Conservation (phyloP, 2,888 invertebrate genomes). For the Drosophila incognita region DNA sequence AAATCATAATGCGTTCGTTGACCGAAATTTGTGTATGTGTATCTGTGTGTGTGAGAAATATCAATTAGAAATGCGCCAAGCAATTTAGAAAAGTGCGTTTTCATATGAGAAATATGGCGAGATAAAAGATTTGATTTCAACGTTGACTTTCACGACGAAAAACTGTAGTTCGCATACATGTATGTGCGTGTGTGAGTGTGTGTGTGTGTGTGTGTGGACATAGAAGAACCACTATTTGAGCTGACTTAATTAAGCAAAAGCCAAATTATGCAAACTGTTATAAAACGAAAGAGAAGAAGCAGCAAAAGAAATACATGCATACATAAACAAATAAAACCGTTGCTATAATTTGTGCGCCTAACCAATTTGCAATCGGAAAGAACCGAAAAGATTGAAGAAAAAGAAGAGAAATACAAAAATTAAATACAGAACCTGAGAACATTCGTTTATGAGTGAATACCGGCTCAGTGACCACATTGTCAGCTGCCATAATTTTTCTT, state of each 20-base stretch:
- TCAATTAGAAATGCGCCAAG: slow-evolving; percentile 68
- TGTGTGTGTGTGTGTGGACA: neutral
- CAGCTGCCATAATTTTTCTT: slow-evolving; percentile 12
- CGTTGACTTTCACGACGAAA: slow-evolving; percentile 63
- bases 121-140: slow-evolving; percentile 17
- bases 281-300: slow-evolving; percentile 20
- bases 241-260: slow-evolving; percentile 52
- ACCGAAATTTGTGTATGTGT: slow-evolving; percentile 48
- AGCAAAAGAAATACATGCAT: neutral
- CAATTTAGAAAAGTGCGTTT: slow-evolving; percentile 52
- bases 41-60: slow-evolving; percentile 64
- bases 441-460: neutral
- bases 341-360: slow-evolving; percentile 37
- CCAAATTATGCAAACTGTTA: slow-evolving; percentile 38
- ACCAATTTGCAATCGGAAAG: slow-evolving; percentile 31
- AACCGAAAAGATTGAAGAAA: neutral
- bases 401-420: neutral
- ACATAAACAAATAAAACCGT: slow-evolving; percentile 39
- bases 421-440: slow-evolving; percentile 1
- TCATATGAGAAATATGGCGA: slow-evolving; percentile 47
- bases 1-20: slow-evolving; percentile 71
- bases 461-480: slow-evolving; percentile 1
- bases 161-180: slow-evolving; percentile 22
- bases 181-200: too few species aligned
- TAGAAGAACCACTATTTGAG: slow-evolving; percentile 3